A percentile compares a stretch with the other conserved stretches of the same genome.
These are phyloP conservation scores for Rhynchophorus ferrugineus DNA, from an alignment of 1,140 invertebrate genomes.

Conservation along the genomic window DNA sequence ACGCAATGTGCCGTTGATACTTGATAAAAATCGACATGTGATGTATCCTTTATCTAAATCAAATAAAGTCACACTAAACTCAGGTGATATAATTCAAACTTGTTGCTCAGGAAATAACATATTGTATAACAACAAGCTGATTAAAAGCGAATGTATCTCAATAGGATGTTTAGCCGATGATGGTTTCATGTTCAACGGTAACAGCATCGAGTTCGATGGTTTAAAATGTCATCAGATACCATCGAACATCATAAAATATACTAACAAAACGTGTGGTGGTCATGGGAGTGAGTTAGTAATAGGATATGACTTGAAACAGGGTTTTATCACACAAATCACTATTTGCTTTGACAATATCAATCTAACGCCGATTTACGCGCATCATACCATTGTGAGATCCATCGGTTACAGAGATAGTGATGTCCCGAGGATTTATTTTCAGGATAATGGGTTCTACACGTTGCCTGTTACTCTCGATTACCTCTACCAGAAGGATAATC, in stretches of 20 bases:
- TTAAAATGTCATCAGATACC: conserved; percentile 21
- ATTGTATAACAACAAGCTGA: conserved; percentile 1
- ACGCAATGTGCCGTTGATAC: conserved; percentile 4
- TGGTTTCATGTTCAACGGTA: neutral
- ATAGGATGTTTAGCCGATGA: conserved; percentile 1
- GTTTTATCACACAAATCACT: conserved; percentile 28
- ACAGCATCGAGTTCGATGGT: conserved; percentile 13
- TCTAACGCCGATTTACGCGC: conserved; percentile 29
- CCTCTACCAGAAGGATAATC: conserved; percentile 31
- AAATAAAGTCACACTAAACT: neutral
- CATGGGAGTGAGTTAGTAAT: conserved; percentile 37
- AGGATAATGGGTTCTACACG: conserved; percentile 33
- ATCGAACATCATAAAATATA: conserved; percentile 15
- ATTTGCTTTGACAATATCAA: conserved; percentile 31
- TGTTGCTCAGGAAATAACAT: conserved; percentile 21
- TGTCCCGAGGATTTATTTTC: conserved; percentile 36
- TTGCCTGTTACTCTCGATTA: conserved; percentile 22
- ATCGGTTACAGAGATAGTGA: conserved; percentile 31
- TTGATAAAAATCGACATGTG: conserved; percentile 4
- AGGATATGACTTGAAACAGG: conserved; percentile 29
- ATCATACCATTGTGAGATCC: conserved; percentile 28
- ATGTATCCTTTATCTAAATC: conserved; percentile 4
- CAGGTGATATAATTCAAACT: conserved; percentile 10
- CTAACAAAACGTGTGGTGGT: conserved; percentile 30
- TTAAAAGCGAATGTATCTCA: conserved; percentile 1